A percentile compares a stretch with the other conserved stretches of the same genome.
These are phyloP conservation scores for Dusona sp. DNA, from an alignment of 2,888 invertebrate genomes.

Conservation along the genomic window DNA sequence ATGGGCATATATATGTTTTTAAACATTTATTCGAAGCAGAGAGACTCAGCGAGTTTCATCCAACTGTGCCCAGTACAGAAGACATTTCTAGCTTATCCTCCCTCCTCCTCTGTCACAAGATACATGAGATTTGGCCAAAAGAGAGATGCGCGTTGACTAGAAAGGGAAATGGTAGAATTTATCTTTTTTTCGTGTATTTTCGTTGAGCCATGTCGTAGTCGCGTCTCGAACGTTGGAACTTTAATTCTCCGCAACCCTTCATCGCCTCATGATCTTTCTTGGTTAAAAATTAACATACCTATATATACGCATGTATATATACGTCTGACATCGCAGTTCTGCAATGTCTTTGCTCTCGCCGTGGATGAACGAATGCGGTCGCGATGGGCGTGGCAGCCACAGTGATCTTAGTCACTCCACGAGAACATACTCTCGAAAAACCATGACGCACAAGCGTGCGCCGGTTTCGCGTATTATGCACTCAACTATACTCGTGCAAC, in stretches of 20 bases:
- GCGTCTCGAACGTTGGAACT: slow-evolving; percentile 51
- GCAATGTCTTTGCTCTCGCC: slow-evolving; percentile 78
- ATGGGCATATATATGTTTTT: neutral
- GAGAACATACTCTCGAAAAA: slow-evolving; percentile 72
- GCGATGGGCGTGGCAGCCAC: slow-evolving; percentile 81
- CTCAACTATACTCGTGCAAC: neutral
- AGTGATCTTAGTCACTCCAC: slow-evolving; percentile 50
- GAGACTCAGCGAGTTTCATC: slow-evolving; percentile 42
- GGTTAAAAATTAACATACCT: slow-evolving; percentile 25
- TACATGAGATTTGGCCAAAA: slow-evolving; percentile 53
- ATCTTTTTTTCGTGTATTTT: slow-evolving; percentile 64
- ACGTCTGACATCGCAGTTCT: slow-evolving; percentile 48
- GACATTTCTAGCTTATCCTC: slow-evolving; percentile 14
- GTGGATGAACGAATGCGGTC: slow-evolving; percentile 81
- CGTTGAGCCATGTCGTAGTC: slow-evolving; percentile 57
- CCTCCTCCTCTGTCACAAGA: slow-evolving; percentile 29
- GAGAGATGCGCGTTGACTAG: slow-evolving; percentile 16
- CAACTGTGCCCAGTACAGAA: slow-evolving; percentile 20
- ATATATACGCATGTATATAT: neutral
- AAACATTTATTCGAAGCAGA: slow-evolving; percentile 15
- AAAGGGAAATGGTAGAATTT: slow-evolving; percentile 53
- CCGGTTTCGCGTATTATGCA: neutral
- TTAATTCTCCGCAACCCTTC: slow-evolving; percentile 58
- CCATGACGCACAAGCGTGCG: slow-evolving; percentile 74
- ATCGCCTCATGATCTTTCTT: slow-evolving; percentile 36